phyloP scores from a whole-genome alignment of 1,140 invertebrate species.

The Drosophila pallidifrons region DNA sequence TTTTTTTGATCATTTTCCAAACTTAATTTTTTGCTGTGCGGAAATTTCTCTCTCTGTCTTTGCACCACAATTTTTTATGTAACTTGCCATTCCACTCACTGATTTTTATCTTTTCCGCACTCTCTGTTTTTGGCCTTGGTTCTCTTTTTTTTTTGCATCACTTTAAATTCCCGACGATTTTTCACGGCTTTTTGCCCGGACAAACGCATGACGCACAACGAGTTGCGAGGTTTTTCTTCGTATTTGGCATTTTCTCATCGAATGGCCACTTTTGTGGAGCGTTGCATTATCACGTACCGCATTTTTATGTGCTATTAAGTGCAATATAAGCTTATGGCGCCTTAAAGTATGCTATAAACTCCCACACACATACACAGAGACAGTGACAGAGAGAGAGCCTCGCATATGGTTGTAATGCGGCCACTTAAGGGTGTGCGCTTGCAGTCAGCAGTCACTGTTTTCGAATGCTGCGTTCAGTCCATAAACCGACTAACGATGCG shows the following conservation, averaged over 20 bases:
- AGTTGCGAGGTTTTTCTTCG: slow-evolving; percentile 2
- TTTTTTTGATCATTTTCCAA: too few relatives aligned
- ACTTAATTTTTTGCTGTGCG: too few relatives aligned
- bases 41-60: too few relatives aligned
- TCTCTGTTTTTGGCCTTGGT: too few relatives aligned
- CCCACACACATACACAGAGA: slow-evolving; percentile 17
- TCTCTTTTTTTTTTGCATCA: not conserved
- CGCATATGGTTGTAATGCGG: slow-evolving; percentile 31
- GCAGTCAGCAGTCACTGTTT: slow-evolving; percentile 21
- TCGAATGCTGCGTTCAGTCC: slow-evolving; percentile 24
- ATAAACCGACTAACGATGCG: slow-evolving; percentile 53
- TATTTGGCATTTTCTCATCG: slow-evolving; percentile 47
- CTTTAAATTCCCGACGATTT: slow-evolving; percentile 2
- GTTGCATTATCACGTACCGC: slow-evolving; percentile 78
- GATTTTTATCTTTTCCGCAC: too few relatives aligned
- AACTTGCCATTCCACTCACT: too few relatives aligned
- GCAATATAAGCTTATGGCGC: slow-evolving; percentile 74
- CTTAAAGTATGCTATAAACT: slow-evolving; percentile 79
- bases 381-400: not conserved
- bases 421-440: slow-evolving; percentile 57
- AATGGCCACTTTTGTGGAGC: slow-evolving; percentile 70
- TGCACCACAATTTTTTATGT: too few relatives aligned
- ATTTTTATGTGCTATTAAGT: slow-evolving; percentile 82
- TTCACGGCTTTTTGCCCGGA: not conserved
- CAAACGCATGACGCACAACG: slow-evolving; percentile 9